Evolutionary conservation across 2,797 vertebrate genomes (phyloP), one percentile per base, ranked within the genome.

Genomic region (Pygocentrus nattereri): DNA sequence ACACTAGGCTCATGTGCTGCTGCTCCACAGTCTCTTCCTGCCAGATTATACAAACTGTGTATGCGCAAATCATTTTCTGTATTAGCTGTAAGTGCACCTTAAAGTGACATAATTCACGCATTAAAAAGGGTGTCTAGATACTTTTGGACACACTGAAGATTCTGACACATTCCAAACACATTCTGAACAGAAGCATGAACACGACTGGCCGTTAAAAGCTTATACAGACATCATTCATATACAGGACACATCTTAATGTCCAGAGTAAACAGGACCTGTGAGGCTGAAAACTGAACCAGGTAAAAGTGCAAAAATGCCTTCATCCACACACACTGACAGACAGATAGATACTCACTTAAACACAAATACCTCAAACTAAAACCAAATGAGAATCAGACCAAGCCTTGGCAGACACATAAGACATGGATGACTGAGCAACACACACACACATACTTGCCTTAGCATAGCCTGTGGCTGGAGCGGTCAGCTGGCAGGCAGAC

Each of bases 401-500:
- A 62, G 61, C 41, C 68, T 34, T 34, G 58, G 27, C 64, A 49
- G 50, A 44, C 62, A 2, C 30, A 59, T 58, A 18, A 62, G 56
- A 56, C 71, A 75, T 52, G 50, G 61, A 1, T 34, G 58, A 59
- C 49, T 69, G 65, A n/a, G 69, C 70, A 70, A 34, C n/a, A 38
- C 54, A 65, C 27, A 23, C 34, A 74, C 56, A 68, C 78, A 49
- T 5, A 54, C 93, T 49, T 86, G 96, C 97, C 95, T 93, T 91
- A 61, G 93, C 91, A 0, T 95, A 95, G 87, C 94, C 94, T 78
- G 94, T 87, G 0, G 94, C 94, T 23, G 93, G 93, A 73, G 94
- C 91, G 47, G 91, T 91, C 76, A 92, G 89, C 21, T 94, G 95
- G 89, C 95, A 96, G 83, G 91, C 90, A 0, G 93, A 86, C n/a